A percentile compares a stretch with the other conserved stretches of the same genome.
Evolutionary conservation across 1,140 invertebrate genomes (phyloP).

Genomic region (Lepidurus apus): DNA sequence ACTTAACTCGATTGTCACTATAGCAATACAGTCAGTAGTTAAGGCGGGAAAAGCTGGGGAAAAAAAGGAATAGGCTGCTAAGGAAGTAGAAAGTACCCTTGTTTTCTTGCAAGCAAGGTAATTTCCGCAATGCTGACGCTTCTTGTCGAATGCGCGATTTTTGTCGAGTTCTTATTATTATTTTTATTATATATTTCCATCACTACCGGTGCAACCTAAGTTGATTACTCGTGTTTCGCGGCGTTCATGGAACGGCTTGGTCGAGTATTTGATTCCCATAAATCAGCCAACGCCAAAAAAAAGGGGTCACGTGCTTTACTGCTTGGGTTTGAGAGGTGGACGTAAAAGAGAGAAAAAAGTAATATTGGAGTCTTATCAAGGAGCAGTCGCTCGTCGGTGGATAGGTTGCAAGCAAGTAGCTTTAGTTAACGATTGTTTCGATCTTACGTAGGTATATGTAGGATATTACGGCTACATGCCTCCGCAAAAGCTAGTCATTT

Average conservation of each 20-base stretch:
- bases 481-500: not conserved
- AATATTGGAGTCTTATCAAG: not conserved
- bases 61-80: too few relatives aligned
- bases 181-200: too few relatives aligned
- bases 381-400: not conserved
- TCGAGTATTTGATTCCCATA: slow-evolving; percentile 19
- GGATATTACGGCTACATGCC: not conserved
- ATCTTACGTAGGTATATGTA: not conserved
- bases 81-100: not conserved
- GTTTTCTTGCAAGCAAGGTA: too few relatives aligned
- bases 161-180: too few relatives aligned
- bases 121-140: too few relatives aligned
- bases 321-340: not conserved
- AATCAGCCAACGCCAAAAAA: not conserved
- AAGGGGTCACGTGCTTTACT: not conserved
- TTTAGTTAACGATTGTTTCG: not conserved
- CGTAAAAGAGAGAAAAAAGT: not conserved
- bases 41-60: too few relatives aligned
- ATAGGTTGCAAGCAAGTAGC: not conserved
- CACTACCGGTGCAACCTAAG: not conserved
- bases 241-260: not conserved
- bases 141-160: too few relatives aligned
- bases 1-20: not conserved
- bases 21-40: not conserved
- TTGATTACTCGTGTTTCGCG: not conserved